Conservation (phyloP, 2,113 vertebrate species). For the Burhinus oedicnemus region DNA sequence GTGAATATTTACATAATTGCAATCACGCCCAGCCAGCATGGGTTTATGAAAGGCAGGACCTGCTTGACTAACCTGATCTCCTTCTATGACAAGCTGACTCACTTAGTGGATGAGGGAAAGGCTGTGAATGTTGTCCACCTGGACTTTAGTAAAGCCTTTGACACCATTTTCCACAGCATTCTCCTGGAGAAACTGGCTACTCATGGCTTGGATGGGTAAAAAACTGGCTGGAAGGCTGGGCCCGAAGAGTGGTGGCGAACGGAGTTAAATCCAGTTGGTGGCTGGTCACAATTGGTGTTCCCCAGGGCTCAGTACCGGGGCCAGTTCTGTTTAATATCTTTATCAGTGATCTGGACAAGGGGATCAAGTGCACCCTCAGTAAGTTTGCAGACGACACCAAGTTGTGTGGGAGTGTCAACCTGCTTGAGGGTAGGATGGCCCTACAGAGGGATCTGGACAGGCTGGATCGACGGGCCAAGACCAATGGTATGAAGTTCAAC, state of each 20-base stretch:
- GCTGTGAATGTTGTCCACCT: background rate
- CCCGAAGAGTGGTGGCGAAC: background rate
- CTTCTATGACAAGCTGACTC: background rate
- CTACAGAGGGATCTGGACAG: background rate
- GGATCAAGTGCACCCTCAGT: background rate
- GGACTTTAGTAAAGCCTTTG: background rate
- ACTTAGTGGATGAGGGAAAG: background rate
- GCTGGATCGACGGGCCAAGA: background rate
- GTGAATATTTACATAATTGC: background rate
- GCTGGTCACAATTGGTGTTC: background rate
- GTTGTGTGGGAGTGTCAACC: background rate
- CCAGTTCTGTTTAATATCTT: background rate
- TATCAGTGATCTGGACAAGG: background rate
- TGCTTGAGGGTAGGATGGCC: background rate
- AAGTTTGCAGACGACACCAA: background rate
- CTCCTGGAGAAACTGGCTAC: background rate
- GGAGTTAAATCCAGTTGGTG: background rate
- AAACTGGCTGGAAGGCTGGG: background rate
- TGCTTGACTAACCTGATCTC: background rate
- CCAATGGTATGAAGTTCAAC: background rate
- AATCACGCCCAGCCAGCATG: background rate
- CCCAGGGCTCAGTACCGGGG: background rate
- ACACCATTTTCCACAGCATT: background rate
- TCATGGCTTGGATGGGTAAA: background rate
- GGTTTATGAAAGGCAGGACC: background rate